Percentiles rank a stretch among this genome's conserved stretches.
These are phyloP conservation scores for Mus spretus DNA, from an alignment of 2,797 vertebrate genomes.

Conservation along the genomic window DNA sequence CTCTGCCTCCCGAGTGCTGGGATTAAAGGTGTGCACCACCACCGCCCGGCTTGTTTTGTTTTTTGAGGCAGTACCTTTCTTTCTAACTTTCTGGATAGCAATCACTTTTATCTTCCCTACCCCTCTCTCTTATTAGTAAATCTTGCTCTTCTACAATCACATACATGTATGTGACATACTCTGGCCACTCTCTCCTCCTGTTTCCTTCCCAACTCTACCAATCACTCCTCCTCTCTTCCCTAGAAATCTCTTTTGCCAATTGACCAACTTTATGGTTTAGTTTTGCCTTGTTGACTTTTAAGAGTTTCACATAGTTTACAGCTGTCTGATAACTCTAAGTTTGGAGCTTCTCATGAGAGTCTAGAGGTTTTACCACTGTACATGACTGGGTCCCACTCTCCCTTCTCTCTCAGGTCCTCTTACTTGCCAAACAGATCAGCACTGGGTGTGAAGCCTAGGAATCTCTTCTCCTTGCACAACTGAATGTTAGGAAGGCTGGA, in stretches of 20 bases:
- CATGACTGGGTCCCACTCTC: background rate
- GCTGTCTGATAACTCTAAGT: background rate
- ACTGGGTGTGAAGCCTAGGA: background rate
- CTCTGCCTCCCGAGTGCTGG: too few relatives aligned
- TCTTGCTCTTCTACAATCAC: background rate
- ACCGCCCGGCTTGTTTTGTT: too few relatives aligned
- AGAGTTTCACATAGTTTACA: background rate
- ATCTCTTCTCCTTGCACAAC: background rate
- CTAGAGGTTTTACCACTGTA: background rate
- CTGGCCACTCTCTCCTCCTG: background rate
- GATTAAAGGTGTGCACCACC: too few relatives aligned
- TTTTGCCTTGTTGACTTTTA: background rate
- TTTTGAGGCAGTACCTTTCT: background rate
- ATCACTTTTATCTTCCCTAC: background rate
- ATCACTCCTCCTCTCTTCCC: background rate
- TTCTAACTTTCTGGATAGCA: constrained; percentile 7
- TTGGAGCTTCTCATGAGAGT: background rate
- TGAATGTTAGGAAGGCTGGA: background rate
- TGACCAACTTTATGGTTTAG: background rate
- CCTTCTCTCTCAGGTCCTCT: background rate
- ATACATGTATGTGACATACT: background rate
- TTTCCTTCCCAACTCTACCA: background rate
- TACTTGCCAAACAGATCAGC: background rate
- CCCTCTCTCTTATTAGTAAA: background rate
- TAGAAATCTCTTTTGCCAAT: background rate